Percentiles rank a stretch among this genome's conserved stretches.
Evolutionary conservation across 2,797 vertebrate species (phyloP).

Genomic region (Scolopax rusticola): DNA sequence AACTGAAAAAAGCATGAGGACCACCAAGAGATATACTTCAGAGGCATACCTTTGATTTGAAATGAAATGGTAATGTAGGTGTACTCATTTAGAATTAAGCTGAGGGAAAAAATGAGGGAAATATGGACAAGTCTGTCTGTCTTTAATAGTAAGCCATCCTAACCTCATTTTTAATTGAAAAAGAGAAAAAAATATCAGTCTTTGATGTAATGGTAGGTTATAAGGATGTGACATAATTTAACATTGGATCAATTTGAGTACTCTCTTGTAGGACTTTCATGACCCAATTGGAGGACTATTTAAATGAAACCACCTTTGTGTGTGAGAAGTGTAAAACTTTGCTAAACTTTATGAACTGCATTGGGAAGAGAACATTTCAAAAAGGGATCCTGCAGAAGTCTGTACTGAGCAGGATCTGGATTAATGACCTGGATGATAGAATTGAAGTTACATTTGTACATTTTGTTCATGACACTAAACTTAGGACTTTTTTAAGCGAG

Average conservation of each 20-base stretch:
- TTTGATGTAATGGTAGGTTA: background rate
- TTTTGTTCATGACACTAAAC: background rate
- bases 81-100: background rate
- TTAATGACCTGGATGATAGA: background rate
- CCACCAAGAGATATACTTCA: background rate
- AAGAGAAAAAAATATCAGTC: background rate
- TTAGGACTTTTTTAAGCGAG: background rate
- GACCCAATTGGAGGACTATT: background rate
- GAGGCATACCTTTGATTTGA: background rate
- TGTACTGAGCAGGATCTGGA: background rate
- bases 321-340: background rate
- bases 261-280: background rate
- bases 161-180: background rate
- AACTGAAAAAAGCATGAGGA: background rate
- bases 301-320: background rate
- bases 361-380: background rate
- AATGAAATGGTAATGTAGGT: background rate
- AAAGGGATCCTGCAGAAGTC: background rate
- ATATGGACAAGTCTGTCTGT: background rate
- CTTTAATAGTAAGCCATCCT: background rate
- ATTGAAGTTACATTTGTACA: background rate
- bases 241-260: background rate
- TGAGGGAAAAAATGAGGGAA: background rate
- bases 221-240: background rate
- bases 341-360: background rate